Base-by-base conservation (phyloP, 1,140 invertebrate genomes). In the Rhizoglyphus robini region DNA sequence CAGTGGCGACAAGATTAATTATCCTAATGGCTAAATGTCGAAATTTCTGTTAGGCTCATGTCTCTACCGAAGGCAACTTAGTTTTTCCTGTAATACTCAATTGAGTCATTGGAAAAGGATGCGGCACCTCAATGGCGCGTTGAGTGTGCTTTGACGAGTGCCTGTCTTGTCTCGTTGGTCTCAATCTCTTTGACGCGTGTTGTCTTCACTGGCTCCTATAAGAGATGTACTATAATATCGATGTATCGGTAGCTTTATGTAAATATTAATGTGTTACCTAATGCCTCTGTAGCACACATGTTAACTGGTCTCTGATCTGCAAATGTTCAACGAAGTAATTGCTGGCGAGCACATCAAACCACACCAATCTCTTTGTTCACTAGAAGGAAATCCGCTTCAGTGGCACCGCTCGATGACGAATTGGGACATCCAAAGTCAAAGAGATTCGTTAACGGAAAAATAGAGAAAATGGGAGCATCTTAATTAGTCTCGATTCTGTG, bases 261-360 rank as follows among this genome's bases (percentile, higher is more conserved):
- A 41, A 41, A 41, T 41, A n/a, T n/a, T n/a, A n/a, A n/a, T n/a
- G n/a, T n/a, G 36, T 41, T 41, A 41, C 36, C 36, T 41, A 41
- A 41, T 41, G 36, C 18, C 36, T 41, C 51, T 15, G 5, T 8
- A 54, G 51, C 51, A 54, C 51, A 54, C 51, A 54, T 32, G 23
- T 32, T 54, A 41, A 18, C 36, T 41, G 8, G 36, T 41, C 8
- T 41, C 36, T 41, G 8, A 41, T 46, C 15, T 46, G 41, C 8
- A 54, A 54, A 54, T 54, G 51, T 5, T 54, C 23, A 54, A 11
- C 51, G 36, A 41, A 8, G 18, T 54, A 54, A 54, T 54, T 54
- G 51, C 51, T 23, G 5, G 15, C 51, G 51, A 23, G 41, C 15
- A n/a, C 23, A 8, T 54, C 8, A 54, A 54, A 23, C 31, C 8